phyloP scores from a whole-genome alignment of 2,888 invertebrate genomes.

The Synanthedon tipuliformis region DNA sequence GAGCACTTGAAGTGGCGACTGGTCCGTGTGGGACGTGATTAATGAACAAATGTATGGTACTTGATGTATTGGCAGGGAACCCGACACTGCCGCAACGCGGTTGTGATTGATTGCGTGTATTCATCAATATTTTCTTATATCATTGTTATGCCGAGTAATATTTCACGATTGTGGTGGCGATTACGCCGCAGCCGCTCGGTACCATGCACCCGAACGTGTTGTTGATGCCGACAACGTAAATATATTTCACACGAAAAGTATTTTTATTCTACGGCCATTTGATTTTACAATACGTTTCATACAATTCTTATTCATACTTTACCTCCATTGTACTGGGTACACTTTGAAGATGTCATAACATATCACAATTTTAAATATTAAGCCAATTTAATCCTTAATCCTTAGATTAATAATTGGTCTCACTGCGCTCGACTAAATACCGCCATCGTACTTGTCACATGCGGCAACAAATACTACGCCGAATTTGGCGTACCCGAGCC shows the following conservation, averaged over 20 bases:
- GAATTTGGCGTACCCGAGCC: too few species aligned
- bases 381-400: too few species aligned
- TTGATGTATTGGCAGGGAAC: conserved; percentile 28
- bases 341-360: too few species aligned
- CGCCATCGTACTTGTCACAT: too few species aligned
- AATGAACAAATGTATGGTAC: conserved; percentile 17
- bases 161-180: conserved; percentile 22
- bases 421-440: too few species aligned
- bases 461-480: too few species aligned
- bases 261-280: not conserved
- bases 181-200: conserved; percentile 6
- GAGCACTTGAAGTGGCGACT: conserved; percentile 4
- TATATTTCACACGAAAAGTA: not conserved
- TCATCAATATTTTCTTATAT: conserved; percentile 41
- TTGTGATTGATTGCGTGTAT: conserved; percentile 26
- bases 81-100: conserved; percentile 16
- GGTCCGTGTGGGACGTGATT: conserved; percentile 13
- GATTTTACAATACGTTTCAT: too few species aligned
- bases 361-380: too few species aligned
- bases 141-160: conserved; percentile 37
- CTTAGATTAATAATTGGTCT: too few species aligned
- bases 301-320: too few species aligned
- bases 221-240: not conserved
- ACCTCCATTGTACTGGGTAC: too few species aligned
- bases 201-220: conserved; percentile 7